Conservation (phyloP, 2,113 vertebrate species). For the Channa maculata region DNA sequence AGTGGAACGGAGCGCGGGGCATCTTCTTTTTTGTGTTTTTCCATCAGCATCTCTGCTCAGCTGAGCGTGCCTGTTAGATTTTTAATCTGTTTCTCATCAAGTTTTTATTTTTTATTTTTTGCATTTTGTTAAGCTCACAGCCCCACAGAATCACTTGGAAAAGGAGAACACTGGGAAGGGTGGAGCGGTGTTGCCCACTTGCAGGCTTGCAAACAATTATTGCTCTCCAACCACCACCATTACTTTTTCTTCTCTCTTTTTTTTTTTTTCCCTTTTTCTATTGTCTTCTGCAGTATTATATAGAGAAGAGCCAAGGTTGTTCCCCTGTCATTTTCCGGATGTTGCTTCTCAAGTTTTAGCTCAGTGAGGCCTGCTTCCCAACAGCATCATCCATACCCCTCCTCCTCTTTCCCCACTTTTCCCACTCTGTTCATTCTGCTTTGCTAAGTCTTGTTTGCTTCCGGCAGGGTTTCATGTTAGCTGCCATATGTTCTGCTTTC, state of each 20-base stretch:
- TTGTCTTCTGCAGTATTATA: constrained; percentile 57
- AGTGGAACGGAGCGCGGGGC: constrained; percentile 17
- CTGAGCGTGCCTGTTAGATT: constrained; percentile 16
- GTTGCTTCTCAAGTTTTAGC: constrained; percentile 35
- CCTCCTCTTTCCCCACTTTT: neutral
- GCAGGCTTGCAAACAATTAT: constrained; percentile 25
- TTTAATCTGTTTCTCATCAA: constrained; percentile 48
- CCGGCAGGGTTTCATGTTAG: constrained; percentile 37
- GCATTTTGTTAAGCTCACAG: neutral
- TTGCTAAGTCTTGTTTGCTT: constrained; percentile 26
- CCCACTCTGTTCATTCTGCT: neutral
- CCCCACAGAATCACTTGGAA: constrained; percentile 14
- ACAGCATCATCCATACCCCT: too few relatives aligned
- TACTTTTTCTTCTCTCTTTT: constrained; percentile 4
- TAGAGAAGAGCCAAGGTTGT: constrained; percentile 35
- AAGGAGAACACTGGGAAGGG: constrained; percentile 9
- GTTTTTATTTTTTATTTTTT: neutral
- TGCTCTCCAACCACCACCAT: constrained; percentile 5
- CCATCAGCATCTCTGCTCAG: constrained; percentile 38
- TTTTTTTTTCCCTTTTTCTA: constrained; percentile 69
- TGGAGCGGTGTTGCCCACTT: neutral
- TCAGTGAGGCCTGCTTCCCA: constrained; percentile 24
- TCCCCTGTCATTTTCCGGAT: constrained; percentile 59
- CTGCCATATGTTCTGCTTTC: constrained; percentile 48
- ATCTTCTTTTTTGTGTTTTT: constrained; percentile 24